Conservation (phyloP, 2,888 invertebrate species). For the Caradrina kadenii region DNA sequence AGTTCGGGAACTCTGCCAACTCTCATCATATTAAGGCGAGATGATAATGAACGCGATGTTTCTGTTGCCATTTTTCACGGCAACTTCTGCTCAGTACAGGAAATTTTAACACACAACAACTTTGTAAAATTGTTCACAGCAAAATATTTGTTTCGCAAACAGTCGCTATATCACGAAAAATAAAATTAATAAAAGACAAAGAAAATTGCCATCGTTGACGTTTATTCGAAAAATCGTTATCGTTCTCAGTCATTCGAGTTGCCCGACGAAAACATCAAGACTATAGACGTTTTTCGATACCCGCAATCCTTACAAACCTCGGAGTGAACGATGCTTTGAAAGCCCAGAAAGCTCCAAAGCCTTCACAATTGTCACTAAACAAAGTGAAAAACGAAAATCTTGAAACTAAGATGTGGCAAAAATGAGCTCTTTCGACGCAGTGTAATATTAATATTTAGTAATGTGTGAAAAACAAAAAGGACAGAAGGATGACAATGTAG, state of each 20-base stretch:
- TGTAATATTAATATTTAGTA: slow-evolving; percentile 19
- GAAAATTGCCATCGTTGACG: slow-evolving; percentile 49
- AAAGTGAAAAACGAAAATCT: slow-evolving; percentile 70
- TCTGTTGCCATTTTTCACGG: slow-evolving; percentile 74
- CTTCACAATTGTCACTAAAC: slow-evolving; percentile 73
- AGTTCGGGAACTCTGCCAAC: slow-evolving; percentile 85
- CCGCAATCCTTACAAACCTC: slow-evolving; percentile 70
- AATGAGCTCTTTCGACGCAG: slow-evolving; percentile 26
- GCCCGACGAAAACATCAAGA: slow-evolving; percentile 63
- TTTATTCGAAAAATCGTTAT: slow-evolving; percentile 60
- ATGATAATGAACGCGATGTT: slow-evolving; percentile 83
- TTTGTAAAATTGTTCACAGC: slow-evolving; percentile 40
- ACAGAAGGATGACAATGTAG: neutral
- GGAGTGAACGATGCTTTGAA: slow-evolving; percentile 68
- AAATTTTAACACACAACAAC: slow-evolving; percentile 66
- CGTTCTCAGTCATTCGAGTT: slow-evolving; percentile 61
- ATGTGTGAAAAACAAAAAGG: neutral
- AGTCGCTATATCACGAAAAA: slow-evolving; percentile 15
- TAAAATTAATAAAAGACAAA: slow-evolving; percentile 41
- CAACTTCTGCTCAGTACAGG: slow-evolving; percentile 60
- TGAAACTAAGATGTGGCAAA: slow-evolving; percentile 58
- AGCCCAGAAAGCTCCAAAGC: slow-evolving; percentile 71
- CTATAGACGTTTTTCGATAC: slow-evolving; percentile 72
- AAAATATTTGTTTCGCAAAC: slow-evolving; percentile 32
- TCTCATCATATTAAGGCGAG: slow-evolving; percentile 85